phyloP scores from a whole-genome alignment of 2,888 invertebrate genomes.

The Lucinisca nassula region DNA sequence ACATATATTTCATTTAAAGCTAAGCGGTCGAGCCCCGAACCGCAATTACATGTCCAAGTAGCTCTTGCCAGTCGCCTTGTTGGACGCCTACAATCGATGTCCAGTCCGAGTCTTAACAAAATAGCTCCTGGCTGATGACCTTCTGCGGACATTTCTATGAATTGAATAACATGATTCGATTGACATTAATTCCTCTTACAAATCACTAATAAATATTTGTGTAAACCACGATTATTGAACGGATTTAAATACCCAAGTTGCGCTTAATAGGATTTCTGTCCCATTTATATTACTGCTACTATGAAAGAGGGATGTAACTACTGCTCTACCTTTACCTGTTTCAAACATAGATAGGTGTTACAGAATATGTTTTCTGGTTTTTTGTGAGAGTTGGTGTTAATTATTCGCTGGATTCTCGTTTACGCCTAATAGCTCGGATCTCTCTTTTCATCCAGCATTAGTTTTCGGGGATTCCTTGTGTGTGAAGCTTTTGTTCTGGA shows the following conservation, averaged over 20 bases:
- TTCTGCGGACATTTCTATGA: no score
- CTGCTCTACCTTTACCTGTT: neutral
- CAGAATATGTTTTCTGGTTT: neutral
- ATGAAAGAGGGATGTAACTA: neutral
- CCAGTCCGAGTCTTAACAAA: no score
- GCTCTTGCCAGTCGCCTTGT: no score
- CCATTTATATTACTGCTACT: neutral
- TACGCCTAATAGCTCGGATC: neutral
- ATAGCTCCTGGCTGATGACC: no score
- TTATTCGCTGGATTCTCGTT: neutral
- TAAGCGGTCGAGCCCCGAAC: no score
- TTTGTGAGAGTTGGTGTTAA: neutral
- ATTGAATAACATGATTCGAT: neutral
- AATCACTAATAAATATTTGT: constrained; percentile 12
- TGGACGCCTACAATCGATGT: no score
- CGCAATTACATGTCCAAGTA: no score
- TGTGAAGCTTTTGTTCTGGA: neutral
- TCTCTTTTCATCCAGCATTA: neutral
- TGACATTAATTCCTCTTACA: constrained; percentile 2
- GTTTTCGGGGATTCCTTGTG: neutral
- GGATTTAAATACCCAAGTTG: neutral
- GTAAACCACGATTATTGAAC: neutral
- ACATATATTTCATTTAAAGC: no score
- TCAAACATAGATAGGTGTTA: neutral
- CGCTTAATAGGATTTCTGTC: constrained; percentile 9